Percentiles rank a stretch among this genome's conserved stretches.
Conservation (phyloP, 1,140 invertebrate genomes). For the Chironomus striatipennis region DNA sequence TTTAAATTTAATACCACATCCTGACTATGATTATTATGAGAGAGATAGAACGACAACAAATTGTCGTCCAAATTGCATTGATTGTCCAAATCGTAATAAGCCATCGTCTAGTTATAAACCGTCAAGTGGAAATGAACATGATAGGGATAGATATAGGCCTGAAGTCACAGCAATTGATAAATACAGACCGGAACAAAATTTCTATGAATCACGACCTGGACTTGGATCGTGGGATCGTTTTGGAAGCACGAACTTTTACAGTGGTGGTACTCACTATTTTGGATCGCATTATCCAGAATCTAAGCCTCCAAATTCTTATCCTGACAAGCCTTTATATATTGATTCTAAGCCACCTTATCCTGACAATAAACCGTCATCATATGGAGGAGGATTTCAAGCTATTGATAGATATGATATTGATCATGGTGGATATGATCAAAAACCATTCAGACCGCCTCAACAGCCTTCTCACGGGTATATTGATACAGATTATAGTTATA, state of each 20-base stretch:
- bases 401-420: no score
- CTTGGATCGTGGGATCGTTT: slow-evolving; percentile 1
- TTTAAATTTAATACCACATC: slow-evolving; percentile 45
- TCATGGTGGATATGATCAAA: neutral
- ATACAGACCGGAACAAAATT: slow-evolving; percentile 32
- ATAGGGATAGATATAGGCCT: slow-evolving; percentile 26
- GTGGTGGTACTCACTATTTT: neutral
- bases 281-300: no score
- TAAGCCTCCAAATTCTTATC: no score
- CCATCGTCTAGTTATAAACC: slow-evolving; percentile 20
- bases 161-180: slow-evolving; percentile 35
- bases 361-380: neutral
- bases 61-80: slow-evolving; percentile 37
- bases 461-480: neutral
- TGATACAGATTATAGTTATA: neutral
- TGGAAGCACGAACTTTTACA: neutral
- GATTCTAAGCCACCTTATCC: neutral
- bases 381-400: no score
- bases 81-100: slow-evolving; percentile 28
- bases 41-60: slow-evolving; percentile 46
- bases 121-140: neutral
- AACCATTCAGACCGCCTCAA: neutral
- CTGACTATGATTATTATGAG: slow-evolving; percentile 68
- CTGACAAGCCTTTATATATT: no score
- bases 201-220: slow-evolving; percentile 3